Base-by-base conservation (phyloP, 2,888 invertebrate genomes). In the Lepas anatifera region DNA sequence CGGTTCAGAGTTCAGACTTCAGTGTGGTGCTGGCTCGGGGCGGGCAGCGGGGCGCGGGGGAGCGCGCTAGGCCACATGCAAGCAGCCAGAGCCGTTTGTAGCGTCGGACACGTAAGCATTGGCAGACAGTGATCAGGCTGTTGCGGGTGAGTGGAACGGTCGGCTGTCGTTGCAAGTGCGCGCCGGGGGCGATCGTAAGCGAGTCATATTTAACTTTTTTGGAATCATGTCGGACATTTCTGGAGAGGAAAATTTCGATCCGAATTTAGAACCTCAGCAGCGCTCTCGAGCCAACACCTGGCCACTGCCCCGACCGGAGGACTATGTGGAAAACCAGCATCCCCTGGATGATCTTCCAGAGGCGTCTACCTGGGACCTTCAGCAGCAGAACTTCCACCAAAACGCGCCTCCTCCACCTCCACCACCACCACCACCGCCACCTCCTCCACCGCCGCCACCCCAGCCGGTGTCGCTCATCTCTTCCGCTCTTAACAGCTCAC, bases 261-360 rank as follows among this genome's bases (percentile, higher is more conserved):
- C 72, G 6, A 72, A 71, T 67, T 71, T 73, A 67, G 73, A 73
- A 68, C 73, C 73, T 43, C 71, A 72, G 66, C 68, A 72, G 37
- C 69, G 74, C 35, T 71, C 71, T 1, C 72, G 74, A 22, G 73
- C 73, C 64, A 74, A 74, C 70, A 74, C 74, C 52, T 74, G 74
- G 74, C 74, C 74, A 11, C 84, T 95, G 78, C 93, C 92, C 68
- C 84, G 92, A 77, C 93, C 93, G 67, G 94, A 94, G 77, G 90
- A 90, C 80, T 92, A 89, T 81, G 87, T 88, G 74, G 77, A 77
- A 46, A 75, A 72, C 48, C 74, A 75, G 64, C 71, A 39, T 70
- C 70, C 52, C 52, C 72, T 39, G 72, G 72, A 67, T 71, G 72
- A 70, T 68, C 70, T 69, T 70, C 73, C 27, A 58, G 71, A 41